A percentile compares a stretch with the other conserved stretches of the same genome.
Conservation (phyloP, 2,113 vertebrate genomes). For the Apaloderma vittatum region DNA sequence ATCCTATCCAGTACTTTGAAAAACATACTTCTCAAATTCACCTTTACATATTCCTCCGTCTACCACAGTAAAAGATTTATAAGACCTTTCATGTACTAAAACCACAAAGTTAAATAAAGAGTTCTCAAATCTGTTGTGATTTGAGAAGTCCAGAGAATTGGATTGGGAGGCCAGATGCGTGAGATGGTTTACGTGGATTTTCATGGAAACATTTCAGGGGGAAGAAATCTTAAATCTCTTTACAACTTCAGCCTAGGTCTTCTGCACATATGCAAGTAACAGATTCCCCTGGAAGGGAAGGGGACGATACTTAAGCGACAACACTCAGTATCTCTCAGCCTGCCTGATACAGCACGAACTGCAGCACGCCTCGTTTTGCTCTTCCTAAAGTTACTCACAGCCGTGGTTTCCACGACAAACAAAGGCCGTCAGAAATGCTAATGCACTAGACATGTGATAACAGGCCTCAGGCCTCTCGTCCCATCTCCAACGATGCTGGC, state of each 20-base stretch:
- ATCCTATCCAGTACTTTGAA: background rate
- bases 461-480: background rate
- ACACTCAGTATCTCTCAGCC: background rate
- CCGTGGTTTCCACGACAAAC: slow-evolving; percentile 52
- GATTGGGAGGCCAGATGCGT: background rate
- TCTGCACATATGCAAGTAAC: background rate
- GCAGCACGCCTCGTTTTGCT: background rate
- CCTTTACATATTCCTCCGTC: slow-evolving; percentile 22
- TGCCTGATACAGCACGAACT: background rate
- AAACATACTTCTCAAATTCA: slow-evolving; percentile 10
- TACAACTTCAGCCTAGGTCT: slow-evolving; percentile 55
- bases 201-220: background rate
- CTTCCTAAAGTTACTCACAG: background rate
- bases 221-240: slow-evolving; percentile 22
- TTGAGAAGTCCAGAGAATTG: background rate
- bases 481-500: background rate
- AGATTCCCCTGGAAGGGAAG: background rate
- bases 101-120: background rate
- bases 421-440: background rate
- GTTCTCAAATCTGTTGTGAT: background rate
- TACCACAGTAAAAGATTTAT: background rate
- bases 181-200: background rate
- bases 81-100: slow-evolving; percentile 5
- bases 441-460: slow-evolving; percentile 2
- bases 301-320: background rate